Base-by-base conservation (phyloP, 2,113 vertebrate species). In the Madoqua kirkii region DNA sequence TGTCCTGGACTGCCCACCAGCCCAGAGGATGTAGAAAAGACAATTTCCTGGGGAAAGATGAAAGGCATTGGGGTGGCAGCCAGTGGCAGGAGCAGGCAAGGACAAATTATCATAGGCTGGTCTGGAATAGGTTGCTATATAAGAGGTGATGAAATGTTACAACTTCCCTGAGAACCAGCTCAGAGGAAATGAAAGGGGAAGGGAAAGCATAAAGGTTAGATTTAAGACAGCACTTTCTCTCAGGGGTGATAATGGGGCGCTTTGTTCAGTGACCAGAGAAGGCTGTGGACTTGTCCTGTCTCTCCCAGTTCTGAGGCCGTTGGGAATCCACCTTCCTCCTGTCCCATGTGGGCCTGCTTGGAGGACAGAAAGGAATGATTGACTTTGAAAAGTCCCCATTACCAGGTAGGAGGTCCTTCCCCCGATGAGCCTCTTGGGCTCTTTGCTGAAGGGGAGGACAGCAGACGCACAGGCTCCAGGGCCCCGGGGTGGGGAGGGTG, bases 151-250 rank as follows among this genome's bases (percentile, higher is more conserved):
- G 17, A 94, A 95, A 54, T 90, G 83, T 87, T 87, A 87, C 96
- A 91, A 76, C 93, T 95, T 96, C 62, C 82, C 89, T 31, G 57
- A 96, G 94, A 97, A 71, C 78, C 64, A 14, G 94, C 64, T 96
- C 52, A 10, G 87, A 96, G 94, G 55, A 97, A 96, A 85, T 95
- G 82, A 97, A 96, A 64, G 48, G 78, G 86, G 82, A 91, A 59
- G 48, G 67, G 90, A 88, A 87, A 55, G 83, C 79, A 93, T 96
- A 62, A 91, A 83, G 83, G 94, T 89, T 94, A 95, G 91, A 98
- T 97, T 97, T 88, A 97, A 96, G 96, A 67, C 87, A 94, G 94
- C 82, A 57, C 31, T 93, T 98, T 93, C 95, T 95, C 78, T n/a
- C n/a, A 74, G 79, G 93, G 78, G 91, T 74, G 86, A 93, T 86